Percentiles rank a stretch among this genome's conserved stretches.
phyloP scores from a whole-genome alignment of 2,888 invertebrate species.

The Microchrysa polita region DNA sequence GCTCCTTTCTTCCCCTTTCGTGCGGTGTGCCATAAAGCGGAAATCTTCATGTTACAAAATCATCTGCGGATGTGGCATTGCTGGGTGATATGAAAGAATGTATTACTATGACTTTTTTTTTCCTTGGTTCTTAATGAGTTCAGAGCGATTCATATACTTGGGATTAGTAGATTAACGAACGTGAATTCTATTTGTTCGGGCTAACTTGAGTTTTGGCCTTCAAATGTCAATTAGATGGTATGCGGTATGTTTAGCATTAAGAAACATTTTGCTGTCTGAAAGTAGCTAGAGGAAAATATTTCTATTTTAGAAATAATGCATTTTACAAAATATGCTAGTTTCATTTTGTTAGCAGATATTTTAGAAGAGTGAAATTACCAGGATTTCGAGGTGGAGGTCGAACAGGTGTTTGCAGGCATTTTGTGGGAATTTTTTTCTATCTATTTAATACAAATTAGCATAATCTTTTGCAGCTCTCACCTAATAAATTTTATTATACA shows the following conservation, averaged over 20 bases:
- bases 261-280: not conserved
- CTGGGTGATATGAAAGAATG: not conserved
- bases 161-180: too few relatives aligned
- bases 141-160: too few relatives aligned
- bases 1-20: constrained; percentile 1
- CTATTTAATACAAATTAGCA: too few relatives aligned
- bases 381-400: not conserved
- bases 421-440: too few relatives aligned
- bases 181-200: too few relatives aligned
- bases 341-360: constrained; percentile 10
- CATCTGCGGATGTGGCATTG: not conserved
- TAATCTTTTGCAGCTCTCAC: too few relatives aligned
- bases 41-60: constrained; percentile 32
- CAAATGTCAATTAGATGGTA: constrained; percentile 17
- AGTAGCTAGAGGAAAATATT: not conserved
- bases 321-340: constrained; percentile 1
- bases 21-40: not conserved
- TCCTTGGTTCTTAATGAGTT: too few relatives aligned
- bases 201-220: constrained; percentile 18
- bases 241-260: not conserved
- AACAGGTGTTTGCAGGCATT: not conserved
- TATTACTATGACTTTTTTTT: not conserved
- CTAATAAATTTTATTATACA: too few relatives aligned
- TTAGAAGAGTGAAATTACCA: not conserved
- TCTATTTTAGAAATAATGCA: constrained; percentile 12